Evolutionary conservation across 92 coral and sea anemone species (phyloP), one percentile per base, ranked within the genome.

Genomic region (Actinernus sp.): DNA sequence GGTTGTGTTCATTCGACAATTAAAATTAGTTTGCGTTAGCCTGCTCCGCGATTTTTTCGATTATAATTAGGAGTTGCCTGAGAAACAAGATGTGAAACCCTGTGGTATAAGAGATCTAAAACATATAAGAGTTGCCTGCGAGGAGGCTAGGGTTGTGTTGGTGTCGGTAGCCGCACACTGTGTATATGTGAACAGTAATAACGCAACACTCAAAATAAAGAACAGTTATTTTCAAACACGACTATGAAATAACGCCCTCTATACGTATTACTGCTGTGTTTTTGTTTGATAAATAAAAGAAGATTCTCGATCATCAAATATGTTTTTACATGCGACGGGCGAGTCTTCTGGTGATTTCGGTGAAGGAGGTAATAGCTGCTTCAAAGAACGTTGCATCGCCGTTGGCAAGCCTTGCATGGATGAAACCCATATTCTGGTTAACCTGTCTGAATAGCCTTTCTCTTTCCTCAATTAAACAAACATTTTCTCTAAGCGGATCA

Each of bases 291-390:
- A n/a, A n/a, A n/a, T n/a, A n/a, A n/a, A n/a, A n/a, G n/a, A n/a
- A n/a, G n/a, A n/a, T n/a, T n/a, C n/a, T n/a, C n/a, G n/a, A n/a
- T n/a, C n/a, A n/a, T n/a, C n/a, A n/a, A n/a, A n/a, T n/a, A n/a
- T n/a, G n/a, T n/a, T 14, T 34, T 6, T 6, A 34, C 41, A 6
- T 6, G 8, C 14, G 6, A 34, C 14, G 41, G 41, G 14, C 8
- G 14, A 6, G 14, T 6, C 41, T 34, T 44, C 54, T 74, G 30
- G 84, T 82, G 5, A 59, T 81, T 45, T 65, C 53, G 58, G 65
- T 71, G 50, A 65, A 82, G 22, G 63, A 82, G n/a, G 65, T 14
- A 55, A 74, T 32, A 32, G 84, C 89, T 46, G 72, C 14, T 58
- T 55, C 66, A 22, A 83, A 59, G 8, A 26, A 46, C 16, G 68